phyloP scores from a whole-genome alignment of 2,888 invertebrate genomes.

The Drosophila anomelani region DNA sequence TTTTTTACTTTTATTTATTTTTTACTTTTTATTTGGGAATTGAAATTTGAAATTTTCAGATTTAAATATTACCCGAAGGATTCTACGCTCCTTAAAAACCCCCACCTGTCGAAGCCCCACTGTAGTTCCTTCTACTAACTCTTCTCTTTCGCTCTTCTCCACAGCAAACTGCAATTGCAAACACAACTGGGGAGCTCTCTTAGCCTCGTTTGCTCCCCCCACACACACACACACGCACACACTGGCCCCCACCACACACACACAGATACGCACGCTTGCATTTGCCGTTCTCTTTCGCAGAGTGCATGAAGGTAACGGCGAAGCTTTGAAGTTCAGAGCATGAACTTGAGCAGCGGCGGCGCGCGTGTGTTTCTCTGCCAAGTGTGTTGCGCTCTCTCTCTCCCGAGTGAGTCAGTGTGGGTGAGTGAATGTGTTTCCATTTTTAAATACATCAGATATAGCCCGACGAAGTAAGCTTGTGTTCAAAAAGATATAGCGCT shows the following conservation, averaged over 20 bases:
- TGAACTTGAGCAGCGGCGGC: slow-evolving; percentile 72
- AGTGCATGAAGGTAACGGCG: slow-evolving; percentile 66
- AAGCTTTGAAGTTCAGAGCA: slow-evolving; percentile 78
- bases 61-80: neutral
- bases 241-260: slow-evolving; percentile 2
- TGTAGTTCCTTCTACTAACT: slow-evolving; percentile 8
- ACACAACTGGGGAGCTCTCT: slow-evolving; percentile 4
- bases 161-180: slow-evolving; percentile 13
- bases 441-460: too few species aligned
- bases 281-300: slow-evolving; percentile 9
- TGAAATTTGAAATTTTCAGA: too few species aligned
- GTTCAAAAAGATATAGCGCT: slow-evolving; percentile 76
- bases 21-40: too few species aligned
- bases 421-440: slow-evolving; percentile 15
- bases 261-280: neutral
- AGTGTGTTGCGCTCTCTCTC: too few species aligned
- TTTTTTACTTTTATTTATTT: too few species aligned
- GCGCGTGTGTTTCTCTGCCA: slow-evolving; percentile 64
- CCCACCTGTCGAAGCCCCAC: neutral
- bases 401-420: slow-evolving; percentile 33
- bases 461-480: slow-evolving; percentile 30
- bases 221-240: neutral
- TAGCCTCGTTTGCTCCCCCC: slow-evolving; percentile 23
- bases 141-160: slow-evolving; percentile 4
- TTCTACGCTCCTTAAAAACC: neutral